Base-by-base conservation (phyloP, 2,113 vertebrate genomes). In the Gambusia holbrooki region DNA sequence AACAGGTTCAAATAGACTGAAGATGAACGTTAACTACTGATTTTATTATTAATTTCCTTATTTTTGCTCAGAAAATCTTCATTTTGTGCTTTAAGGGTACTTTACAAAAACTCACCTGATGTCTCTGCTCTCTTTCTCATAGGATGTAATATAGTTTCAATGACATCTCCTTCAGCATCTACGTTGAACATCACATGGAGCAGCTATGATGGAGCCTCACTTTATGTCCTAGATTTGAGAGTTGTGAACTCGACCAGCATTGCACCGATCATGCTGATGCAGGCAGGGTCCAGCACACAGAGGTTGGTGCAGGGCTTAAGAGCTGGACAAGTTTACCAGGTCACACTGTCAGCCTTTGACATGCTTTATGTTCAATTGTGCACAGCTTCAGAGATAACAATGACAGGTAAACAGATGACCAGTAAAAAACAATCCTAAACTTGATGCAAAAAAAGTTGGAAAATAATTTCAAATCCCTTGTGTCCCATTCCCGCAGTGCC, bases 111-210 rank as follows among this genome's bases (percentile, higher is more conserved):
- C 0, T 7, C 33, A 60, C 15, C 5, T 25, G 68, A 58, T 80
- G 4, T 63, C 5, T 48, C 19, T 42, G 30, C 2, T 71, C 54
- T 32, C 27, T 22, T 58, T 42, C 67, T 78, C 75, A 12, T 78
- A 94, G 93, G 27, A 64, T 95, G 94, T 67, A 19, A 28, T 61
- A 90, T 94, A 66, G 25, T 64, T 29, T 92, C 90, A 32, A 73
- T 90, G 48, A 84, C 82, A 14, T 94, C 94, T 66, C 80, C 91
- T 9, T 88, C 92, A 61, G 92, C 93, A 22, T 90, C 93, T 13
- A 73, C 89, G 10, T 32, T 95, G 51, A 40, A 81, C 0, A 76
- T 94, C 30, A 42, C 0, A 33, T 95, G 94, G 94, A 79, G 2
- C 28, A 17, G 4, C 54, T 73, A 77, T 42, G 0, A 5, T 1